These are phyloP conservation scores for Palloptera scutellata DNA, from an alignment of 2,888 invertebrate genomes.

Conservation along the genomic window DNA sequence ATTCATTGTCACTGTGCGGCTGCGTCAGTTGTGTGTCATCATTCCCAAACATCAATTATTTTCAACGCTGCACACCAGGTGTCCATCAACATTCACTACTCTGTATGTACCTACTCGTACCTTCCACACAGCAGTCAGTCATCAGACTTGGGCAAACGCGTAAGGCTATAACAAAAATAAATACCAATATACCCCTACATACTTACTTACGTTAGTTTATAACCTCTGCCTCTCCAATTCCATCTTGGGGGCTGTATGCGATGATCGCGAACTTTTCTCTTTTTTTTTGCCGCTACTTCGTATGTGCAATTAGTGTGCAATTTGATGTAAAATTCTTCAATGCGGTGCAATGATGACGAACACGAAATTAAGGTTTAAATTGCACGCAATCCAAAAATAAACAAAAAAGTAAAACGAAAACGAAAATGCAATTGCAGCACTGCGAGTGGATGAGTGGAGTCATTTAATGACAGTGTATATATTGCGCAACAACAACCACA, in stretches of 20 bases:
- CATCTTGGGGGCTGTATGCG: neutral
- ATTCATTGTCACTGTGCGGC: neutral
- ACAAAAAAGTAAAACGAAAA: neutral
- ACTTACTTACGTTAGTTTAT: too few species aligned
- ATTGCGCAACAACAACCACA: slow-evolving; percentile 9
- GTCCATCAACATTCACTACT: slow-evolving; percentile 8
- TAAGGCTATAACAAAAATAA: too few species aligned
- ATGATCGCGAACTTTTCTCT: neutral
- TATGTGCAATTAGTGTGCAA: slow-evolving; percentile 20
- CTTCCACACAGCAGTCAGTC: neutral
- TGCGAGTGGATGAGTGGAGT: neutral
- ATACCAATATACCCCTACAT: too few species aligned
- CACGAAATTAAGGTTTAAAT: neutral
- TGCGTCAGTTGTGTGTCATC: slow-evolving; percentile 15
- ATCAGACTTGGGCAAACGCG: neutral
- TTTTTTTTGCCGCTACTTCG: neutral
- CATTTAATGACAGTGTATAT: slow-evolving; percentile 18
- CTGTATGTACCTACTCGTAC: neutral
- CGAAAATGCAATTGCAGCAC: neutral
- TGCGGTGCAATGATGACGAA: slow-evolving; percentile 5
- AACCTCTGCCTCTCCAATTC: neutral
- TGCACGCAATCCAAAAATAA: neutral
- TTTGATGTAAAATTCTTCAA: slow-evolving; percentile 9
- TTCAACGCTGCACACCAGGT: slow-evolving; percentile 10
- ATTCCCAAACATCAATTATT: slow-evolving; percentile 1